Base-by-base conservation (phyloP, 2,888 invertebrate species). In the Pseudococcus longispinus region DNA sequence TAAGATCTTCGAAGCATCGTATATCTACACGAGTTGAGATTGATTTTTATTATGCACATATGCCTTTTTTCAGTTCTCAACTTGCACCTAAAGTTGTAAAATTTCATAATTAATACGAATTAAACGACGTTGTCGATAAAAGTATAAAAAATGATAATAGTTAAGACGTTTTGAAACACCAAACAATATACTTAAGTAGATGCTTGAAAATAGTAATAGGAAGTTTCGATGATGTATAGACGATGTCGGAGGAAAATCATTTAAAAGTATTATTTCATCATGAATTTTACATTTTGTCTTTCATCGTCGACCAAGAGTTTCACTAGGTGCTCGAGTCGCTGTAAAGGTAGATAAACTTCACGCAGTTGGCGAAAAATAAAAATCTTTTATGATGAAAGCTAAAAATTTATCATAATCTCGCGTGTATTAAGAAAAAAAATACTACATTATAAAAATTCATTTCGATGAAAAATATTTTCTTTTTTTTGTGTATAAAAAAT, bases 211-310 rank as follows among this genome's bases (percentile, higher is more conserved):
- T 74, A n/a, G 32, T n/a, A 74, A n/a, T 74, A 74, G 74, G 37
- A 74, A 74, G 18, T 74, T 74, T n/a, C 13, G 32, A 74, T 18
- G n/a, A 37, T 32, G 74, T 74, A 20, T 29, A 9, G 5, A n/a
- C n/a, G 51, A 46, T 46, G 46, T 46, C 15, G 46, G 44, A 46
- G 4, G 6, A 51, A 74, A 74, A 37, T 37, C 74, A 74, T 74
- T 74, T 74, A 37, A 74, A 74, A 74, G 37, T 74, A 74, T 74
- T 74, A 74, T 74, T 74, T 37, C 18, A 29, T 74, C 74, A 74
- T 74, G 74, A 74, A 74, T 74, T 74, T 74, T 74, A 74, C 74
- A 74, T 74, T 74, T 74, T 37, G 1, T 37, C 18, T 37, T 74
- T 74, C 37, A 74, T 74, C 37, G 74, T 26, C 13, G 74, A 74